Conservation (phyloP, 1,140 invertebrate genomes). For the Melitaea cinxia region DNA sequence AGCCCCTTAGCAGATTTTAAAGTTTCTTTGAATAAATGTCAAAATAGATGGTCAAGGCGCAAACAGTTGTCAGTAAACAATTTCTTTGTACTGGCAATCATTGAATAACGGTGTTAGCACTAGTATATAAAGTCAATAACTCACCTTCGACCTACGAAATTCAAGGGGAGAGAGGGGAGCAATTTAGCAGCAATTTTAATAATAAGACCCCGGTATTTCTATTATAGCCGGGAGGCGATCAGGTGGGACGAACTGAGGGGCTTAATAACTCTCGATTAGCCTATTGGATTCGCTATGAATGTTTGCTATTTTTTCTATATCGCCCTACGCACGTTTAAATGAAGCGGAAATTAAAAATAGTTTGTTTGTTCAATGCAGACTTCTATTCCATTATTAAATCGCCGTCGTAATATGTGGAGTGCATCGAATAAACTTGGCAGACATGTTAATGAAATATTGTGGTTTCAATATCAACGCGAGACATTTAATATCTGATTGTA, state of each 20-base stretch:
- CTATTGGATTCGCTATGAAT: constrained; percentile 81
- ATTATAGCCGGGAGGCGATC: constrained; percentile 78
- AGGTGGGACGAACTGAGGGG: constrained; percentile 72
- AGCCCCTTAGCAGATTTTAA: too few species aligned
- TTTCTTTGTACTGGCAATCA: constrained; percentile 20
- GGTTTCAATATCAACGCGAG: constrained; percentile 42
- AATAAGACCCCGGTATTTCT: constrained; percentile 81
- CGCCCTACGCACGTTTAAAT: constrained; percentile 67
- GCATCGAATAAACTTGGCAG: constrained; percentile 45
- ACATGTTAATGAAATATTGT: constrained; percentile 48
- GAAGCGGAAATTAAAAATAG: constrained; percentile 76
- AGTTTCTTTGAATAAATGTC: too few species aligned
- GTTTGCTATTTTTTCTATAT: constrained; percentile 81
- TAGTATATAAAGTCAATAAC: constrained; percentile 64
- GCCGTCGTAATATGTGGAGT: constrained; percentile 45
- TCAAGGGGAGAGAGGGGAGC: constrained; percentile 74
- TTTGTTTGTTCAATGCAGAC: constrained; percentile 56
- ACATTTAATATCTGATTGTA: constrained; percentile 28
- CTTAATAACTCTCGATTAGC: constrained; percentile 80
- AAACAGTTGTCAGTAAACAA: too few species aligned
- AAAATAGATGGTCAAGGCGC: too few species aligned
- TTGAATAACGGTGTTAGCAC: constrained; percentile 34
- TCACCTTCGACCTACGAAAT: constrained; percentile 69
- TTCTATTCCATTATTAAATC: constrained; percentile 55
- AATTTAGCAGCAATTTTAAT: constrained; percentile 83